Percentiles rank a stretch among this genome's conserved stretches.
Conservation (phyloP, 2,113 vertebrate genomes). For the Myotis brandtii region DNA sequence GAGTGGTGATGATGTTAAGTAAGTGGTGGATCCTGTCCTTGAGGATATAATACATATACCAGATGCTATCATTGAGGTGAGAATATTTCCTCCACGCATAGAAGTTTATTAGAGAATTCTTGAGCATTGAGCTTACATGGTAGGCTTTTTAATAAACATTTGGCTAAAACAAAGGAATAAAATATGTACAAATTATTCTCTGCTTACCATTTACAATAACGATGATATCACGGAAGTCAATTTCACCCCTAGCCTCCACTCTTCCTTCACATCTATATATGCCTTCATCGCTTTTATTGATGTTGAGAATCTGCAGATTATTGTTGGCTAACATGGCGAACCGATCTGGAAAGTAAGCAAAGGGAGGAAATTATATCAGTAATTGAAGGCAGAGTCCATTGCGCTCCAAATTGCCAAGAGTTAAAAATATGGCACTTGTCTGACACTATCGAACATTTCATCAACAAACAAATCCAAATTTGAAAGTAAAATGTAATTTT, state of each 20-base stretch:
- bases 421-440: conserved; percentile 67
- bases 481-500: conserved; percentile 83
- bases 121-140: not conserved
- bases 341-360: conserved; percentile 88
- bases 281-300: conserved; percentile 97
- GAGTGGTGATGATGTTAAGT: not conserved
- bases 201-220: conserved; percentile 97
- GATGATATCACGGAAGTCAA: conserved; percentile 97
- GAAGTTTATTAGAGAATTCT: not conserved
- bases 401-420: conserved; percentile 27
- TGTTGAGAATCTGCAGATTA: conserved; percentile 96
- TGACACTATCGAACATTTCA: conserved; percentile 60
- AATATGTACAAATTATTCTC: not conserved
- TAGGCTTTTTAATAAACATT: not conserved
- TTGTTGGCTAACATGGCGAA: conserved; percentile 94
- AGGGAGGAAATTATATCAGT: conserved; percentile 66
- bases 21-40: not conserved
- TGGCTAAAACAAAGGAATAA: conserved; percentile 3
- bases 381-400: conserved; percentile 34
- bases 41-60: not conserved
- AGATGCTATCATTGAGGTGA: fast-evolving
- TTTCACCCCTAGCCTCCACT: conserved; percentile 97
- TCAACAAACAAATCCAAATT: conserved; percentile 73
- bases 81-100: not conserved
- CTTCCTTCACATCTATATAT: conserved; percentile 98